Percentiles rank a stretch among this genome's conserved stretches.
Evolutionary conservation across 92 coral and sea anemone genomes (phyloP).

Genomic region (Bergia puertoricense): DNA sequence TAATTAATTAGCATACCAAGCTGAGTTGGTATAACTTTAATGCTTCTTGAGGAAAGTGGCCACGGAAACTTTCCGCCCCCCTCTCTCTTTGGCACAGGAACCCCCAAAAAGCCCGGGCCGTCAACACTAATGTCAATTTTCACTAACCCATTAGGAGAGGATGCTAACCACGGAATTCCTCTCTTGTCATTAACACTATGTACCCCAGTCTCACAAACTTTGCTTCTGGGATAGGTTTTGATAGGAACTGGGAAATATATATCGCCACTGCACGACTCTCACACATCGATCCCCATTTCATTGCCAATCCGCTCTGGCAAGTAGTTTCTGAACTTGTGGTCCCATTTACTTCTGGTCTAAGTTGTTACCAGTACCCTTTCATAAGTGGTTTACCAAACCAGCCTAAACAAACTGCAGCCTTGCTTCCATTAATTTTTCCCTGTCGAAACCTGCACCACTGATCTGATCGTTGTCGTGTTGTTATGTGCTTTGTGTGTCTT

Average conservation of each 20-base stretch:
- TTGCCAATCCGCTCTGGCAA: background rate
- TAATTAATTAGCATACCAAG: no score
- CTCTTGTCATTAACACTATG: background rate
- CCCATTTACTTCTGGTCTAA: background rate
- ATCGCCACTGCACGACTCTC: conserved; percentile 30
- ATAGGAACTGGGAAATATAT: conserved; percentile 30
- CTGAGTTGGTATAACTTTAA: no score
- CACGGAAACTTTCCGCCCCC: no score
- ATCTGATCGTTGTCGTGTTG: conserved; percentile 31
- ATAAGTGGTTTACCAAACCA: conserved; percentile 24
- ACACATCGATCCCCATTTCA: conserved; percentile 43
- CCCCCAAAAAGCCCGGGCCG: no score
- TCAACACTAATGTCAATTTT: background rate
- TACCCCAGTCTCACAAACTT: conserved; percentile 41
- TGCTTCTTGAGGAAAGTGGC: no score
- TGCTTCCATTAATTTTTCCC: conserved; percentile 45
- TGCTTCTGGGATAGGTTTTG: conserved; percentile 22
- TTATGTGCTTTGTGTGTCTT: background rate
- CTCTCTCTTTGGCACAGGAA: no score
- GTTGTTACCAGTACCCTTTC: conserved; percentile 19
- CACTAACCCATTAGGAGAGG: conserved; percentile 44
- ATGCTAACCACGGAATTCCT: conserved; percentile 39
- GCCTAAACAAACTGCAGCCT: conserved; percentile 22
- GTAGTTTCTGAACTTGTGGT: background rate
- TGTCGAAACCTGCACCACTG: conserved; percentile 26